Base-by-base conservation (phyloP, 2,888 invertebrate genomes). In the Cryptus viduatorius region DNA sequence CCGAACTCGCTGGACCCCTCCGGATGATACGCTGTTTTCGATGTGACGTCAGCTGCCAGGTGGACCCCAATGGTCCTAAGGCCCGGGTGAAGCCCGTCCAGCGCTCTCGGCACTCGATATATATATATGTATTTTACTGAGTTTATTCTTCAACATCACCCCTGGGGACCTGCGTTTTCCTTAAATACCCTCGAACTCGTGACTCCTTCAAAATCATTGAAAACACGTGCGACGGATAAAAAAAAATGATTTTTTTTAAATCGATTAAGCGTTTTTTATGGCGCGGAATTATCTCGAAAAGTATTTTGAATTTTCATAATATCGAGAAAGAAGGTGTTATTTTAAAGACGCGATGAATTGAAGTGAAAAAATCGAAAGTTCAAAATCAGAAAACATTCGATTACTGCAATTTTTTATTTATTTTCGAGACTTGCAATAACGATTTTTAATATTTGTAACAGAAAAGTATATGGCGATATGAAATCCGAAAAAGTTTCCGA, bases 41-140 rank as follows among this genome's bases (percentile, higher is more conserved):
- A 2, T 56, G 50, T 77, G 78, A 73, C 81, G 72, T 77, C 69
- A 48, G 44, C 31, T 65, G 83, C 84, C 84, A 84, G 84, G 84
- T 84, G 84, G 81, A 84, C 80, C 71, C 16, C 56, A 4, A 56
- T 50, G 24, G 37, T 37, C 56, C n/a, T 50, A 19, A 37, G 8
- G 7, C 37, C 37, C 37, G 65, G 24, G 31, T 14, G 65, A 37
- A 12, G 82, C 31, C 29, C 19, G 65, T 12, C 46, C 59, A 24
- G 56, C 59, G 31, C 59, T 59, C 59, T 37, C 7, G 31, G 14
- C 59, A 31, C 59, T 59, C 59, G 56, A 29, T 12, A 37, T 37
- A 37, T 48, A 48, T n/a, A n/a, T 48, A 48, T 48, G 24, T 12
- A 24, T 19, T 10, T 10, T 12, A 12, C 19, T 29, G 59, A 31